A percentile compares a stretch with the other conserved stretches of the same genome.
These are phyloP conservation scores for Hemicrepidius hirtus DNA, from an alignment of 2,888 invertebrate species.

Conservation along the genomic window DNA sequence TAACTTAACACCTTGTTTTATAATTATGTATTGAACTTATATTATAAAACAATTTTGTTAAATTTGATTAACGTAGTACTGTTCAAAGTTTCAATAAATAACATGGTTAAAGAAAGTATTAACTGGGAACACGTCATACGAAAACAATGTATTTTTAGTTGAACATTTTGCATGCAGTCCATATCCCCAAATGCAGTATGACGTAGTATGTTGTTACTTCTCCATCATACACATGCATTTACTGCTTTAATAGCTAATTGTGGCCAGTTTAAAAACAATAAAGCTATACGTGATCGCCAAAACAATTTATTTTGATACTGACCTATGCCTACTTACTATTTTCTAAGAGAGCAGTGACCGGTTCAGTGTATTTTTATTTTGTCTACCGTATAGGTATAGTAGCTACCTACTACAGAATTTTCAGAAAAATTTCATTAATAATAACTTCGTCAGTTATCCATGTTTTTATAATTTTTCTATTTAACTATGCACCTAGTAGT, in stretches of 20 bases:
- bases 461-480: no score
- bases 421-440: not conserved
- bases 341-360: slow-evolving; percentile 14
- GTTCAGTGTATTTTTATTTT: slow-evolving; percentile 18
- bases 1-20: no score
- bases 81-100: no score
- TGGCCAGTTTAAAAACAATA: slow-evolving; percentile 54
- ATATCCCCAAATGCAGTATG: slow-evolving; percentile 32
- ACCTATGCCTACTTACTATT: slow-evolving; percentile 49
- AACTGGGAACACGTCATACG: no score
- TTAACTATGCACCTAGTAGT: no score
- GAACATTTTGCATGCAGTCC: slow-evolving; percentile 35
- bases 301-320: slow-evolving; percentile 55
- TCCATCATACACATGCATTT: slow-evolving; percentile 42
- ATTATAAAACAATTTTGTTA: no score
- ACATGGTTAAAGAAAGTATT: no score
- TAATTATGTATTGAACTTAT: no score
- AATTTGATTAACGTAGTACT: no score
- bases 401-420: not conserved
- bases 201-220: slow-evolving; percentile 29
- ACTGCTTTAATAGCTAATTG: slow-evolving; percentile 53
- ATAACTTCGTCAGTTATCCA: no score
- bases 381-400: no score
- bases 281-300: slow-evolving; percentile 55
- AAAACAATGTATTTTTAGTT: no score